These are phyloP conservation scores for Volucella bombylans DNA, from an alignment of 2,888 invertebrate species.

Conservation along the genomic window DNA sequence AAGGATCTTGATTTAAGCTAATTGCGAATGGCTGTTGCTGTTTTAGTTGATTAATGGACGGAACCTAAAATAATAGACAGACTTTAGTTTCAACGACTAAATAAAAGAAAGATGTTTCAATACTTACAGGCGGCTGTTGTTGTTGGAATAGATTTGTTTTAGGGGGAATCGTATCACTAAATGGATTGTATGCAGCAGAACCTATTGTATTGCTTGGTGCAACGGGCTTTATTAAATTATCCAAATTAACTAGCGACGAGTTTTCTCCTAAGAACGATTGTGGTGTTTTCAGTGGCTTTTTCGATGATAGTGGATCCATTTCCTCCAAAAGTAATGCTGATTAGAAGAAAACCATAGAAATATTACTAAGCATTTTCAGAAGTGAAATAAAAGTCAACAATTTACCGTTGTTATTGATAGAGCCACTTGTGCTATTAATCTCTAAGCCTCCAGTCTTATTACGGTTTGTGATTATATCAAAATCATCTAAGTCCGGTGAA, in stretches of 20 bases:
- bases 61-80: conserved; percentile 78
- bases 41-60: conserved; percentile 83
- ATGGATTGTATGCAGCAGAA: conserved; percentile 82
- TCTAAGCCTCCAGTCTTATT: conserved; percentile 83
- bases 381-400: background rate
- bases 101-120: conserved; percentile 2
- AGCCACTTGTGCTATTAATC: conserved; percentile 77
- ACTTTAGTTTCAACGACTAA: conserved; percentile 27
- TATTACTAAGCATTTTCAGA: background rate
- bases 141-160: conserved; percentile 85
- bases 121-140: conserved; percentile 82
- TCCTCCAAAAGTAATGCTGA: conserved; percentile 81
- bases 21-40: conserved; percentile 82
- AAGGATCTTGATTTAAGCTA: conserved; percentile 82
- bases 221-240: conserved; percentile 92
- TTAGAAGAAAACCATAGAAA: background rate
- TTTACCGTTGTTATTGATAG: conserved; percentile 81
- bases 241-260: conserved; percentile 97
- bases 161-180: conserved; percentile 82
- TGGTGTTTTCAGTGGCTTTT: conserved; percentile 88
- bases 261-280: conserved; percentile 98
- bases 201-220: conserved; percentile 78
- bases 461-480: conserved; percentile 92
- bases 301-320: conserved; percentile 81
- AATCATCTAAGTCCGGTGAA: conserved; percentile 90